These are phyloP conservation scores for Pyrrhia umbra DNA, from an alignment of 2,888 invertebrate species.

Conservation along the genomic window DNA sequence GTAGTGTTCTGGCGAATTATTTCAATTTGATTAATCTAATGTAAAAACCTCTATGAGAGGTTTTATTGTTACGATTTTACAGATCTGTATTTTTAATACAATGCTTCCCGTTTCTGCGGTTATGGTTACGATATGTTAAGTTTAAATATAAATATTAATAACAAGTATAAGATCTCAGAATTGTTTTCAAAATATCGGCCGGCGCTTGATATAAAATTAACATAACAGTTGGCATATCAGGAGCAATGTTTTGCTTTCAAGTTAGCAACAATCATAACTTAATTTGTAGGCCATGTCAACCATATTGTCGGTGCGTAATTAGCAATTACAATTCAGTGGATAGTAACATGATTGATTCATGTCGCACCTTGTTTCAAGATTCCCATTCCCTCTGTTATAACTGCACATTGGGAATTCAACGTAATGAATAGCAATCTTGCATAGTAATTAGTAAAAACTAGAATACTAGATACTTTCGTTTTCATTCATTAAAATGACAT, in stretches of 20 bases:
- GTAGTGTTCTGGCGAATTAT: background rate
- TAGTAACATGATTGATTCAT: constrained; percentile 60
- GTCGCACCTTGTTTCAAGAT: constrained; percentile 51
- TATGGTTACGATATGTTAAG: background rate
- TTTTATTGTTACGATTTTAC: background rate
- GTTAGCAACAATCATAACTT: constrained; percentile 39
- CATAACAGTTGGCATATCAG: constrained; percentile 27
- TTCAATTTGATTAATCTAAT: background rate
- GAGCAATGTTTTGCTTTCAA: constrained; percentile 23
- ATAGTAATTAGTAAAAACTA: constrained; percentile 4
- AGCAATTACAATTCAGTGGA: constrained; percentile 59
- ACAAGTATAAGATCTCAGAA: constrained; percentile 2
- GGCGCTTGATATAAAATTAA: constrained; percentile 27
- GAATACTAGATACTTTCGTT: constrained; percentile 4
- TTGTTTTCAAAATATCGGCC: constrained; percentile 33
- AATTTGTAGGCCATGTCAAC: constrained; percentile 52
- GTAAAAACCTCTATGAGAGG: background rate
- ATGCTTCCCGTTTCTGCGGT: background rate
- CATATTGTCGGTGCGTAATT: constrained; percentile 49
- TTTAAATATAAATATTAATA: background rate
- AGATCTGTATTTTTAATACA: background rate
- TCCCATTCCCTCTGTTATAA: constrained; percentile 49
- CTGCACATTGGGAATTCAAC: constrained; percentile 44
- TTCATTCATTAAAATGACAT: background rate
- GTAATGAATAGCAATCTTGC: constrained; percentile 26